These are phyloP conservation scores for Acanthurus leucopareius DNA, from an alignment of 2,797 vertebrate genomes.

Conservation along the genomic window DNA sequence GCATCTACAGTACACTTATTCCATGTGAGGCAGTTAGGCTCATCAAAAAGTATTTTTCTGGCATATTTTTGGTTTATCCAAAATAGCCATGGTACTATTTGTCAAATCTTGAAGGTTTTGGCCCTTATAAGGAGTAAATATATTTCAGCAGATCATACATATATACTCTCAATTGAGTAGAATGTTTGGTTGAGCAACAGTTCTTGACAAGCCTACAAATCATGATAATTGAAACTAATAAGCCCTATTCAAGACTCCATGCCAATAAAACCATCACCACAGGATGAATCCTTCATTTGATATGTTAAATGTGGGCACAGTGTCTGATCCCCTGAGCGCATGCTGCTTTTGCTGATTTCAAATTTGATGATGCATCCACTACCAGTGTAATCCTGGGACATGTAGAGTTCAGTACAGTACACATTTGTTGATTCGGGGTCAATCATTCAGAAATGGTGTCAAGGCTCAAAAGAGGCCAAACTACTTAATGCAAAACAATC, in stretches of 20 bases:
- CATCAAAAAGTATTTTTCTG: background rate
- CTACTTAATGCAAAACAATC: slow-evolving; percentile 35
- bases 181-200: background rate
- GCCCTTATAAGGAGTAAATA: background rate
- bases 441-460: slow-evolving; percentile 4
- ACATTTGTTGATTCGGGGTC: slow-evolving; percentile 30
- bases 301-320: background rate
- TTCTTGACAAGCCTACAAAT: background rate
- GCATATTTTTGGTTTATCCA: background rate
- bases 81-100: background rate
- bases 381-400: background rate
- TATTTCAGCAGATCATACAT: background rate
- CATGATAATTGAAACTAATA: background rate
- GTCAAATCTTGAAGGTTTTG: background rate
- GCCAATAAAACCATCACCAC: background rate
- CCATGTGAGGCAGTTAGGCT: background rate
- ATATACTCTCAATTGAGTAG: background rate
- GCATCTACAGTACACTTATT: background rate
- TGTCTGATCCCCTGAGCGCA: slow-evolving; percentile 8
- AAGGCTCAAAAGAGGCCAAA: background rate
- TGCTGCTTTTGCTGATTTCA: background rate
- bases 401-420: slow-evolving; percentile 9
- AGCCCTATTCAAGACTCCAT: background rate
- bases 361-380: slow-evolving; percentile 24
- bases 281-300: background rate